These are phyloP conservation scores for Ia io DNA, from an alignment of 2,113 vertebrate genomes.

Conservation along the genomic window DNA sequence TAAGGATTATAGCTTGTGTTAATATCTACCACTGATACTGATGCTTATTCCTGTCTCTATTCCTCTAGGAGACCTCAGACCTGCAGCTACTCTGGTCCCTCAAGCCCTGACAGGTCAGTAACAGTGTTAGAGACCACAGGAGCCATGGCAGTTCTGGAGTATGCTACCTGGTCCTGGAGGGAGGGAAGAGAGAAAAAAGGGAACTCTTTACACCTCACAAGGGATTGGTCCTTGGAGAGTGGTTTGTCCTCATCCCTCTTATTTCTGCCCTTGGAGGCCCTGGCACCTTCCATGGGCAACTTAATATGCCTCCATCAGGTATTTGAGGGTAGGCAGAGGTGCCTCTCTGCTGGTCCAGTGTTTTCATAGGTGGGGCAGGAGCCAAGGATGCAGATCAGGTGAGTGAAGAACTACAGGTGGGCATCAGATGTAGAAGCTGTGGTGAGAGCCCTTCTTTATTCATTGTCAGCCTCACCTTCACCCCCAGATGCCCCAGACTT, in stretches of 20 bases:
- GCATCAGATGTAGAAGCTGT: fast-evolving
- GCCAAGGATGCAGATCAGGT: no score
- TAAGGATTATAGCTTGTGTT: not conserved
- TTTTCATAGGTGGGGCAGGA: no score
- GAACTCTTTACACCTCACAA: not conserved
- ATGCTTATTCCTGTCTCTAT: not conserved
- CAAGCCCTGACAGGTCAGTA: not conserved
- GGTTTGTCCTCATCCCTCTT: not conserved
- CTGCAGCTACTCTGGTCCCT: not conserved
- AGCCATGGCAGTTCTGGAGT: not conserved
- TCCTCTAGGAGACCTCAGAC: conserved; percentile 49
- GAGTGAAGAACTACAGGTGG: not conserved
- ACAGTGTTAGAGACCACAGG: not conserved
- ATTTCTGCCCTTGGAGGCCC: not conserved
- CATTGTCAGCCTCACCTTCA: not conserved
- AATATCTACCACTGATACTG: not conserved
- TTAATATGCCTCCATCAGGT: no score
- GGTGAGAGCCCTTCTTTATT: not conserved
- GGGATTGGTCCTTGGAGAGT: not conserved
- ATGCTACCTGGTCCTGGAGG: not conserved
- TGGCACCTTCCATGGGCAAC: no score
- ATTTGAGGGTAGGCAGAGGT: no score
- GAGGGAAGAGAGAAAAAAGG: not conserved
- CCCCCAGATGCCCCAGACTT: not conserved
- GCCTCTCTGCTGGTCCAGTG: no score